These are phyloP conservation scores for Pteronura brasiliensis DNA, from an alignment of 2,113 vertebrate species.

Conservation along the genomic window DNA sequence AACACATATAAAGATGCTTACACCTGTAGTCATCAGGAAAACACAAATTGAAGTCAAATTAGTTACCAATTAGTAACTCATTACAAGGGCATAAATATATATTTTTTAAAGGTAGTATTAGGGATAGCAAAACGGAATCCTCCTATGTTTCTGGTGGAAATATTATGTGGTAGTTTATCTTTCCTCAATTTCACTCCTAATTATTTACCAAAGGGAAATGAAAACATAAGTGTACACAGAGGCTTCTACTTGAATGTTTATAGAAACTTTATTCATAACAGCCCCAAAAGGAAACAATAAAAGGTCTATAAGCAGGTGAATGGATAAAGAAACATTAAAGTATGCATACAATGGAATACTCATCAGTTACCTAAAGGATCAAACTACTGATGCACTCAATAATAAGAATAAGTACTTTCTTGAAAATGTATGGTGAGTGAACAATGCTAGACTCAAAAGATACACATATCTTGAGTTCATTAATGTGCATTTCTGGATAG, in stretches of 20 bases:
- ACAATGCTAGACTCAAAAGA: not conserved
- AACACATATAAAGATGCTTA: not conserved
- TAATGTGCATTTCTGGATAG: not conserved
- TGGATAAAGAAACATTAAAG: constrained; percentile 32
- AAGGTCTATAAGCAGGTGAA: not conserved
- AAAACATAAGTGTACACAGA: not conserved
- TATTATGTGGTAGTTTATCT: not conserved
- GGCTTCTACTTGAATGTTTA: not conserved
- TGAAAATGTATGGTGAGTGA: not conserved
- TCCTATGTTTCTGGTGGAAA: not conserved
- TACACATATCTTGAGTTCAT: not conserved
- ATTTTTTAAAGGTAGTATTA: not conserved
- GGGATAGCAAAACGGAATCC: not conserved
- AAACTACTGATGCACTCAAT: not conserved
- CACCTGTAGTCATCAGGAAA: not conserved
- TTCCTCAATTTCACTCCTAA: not conserved
- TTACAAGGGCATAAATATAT: not conserved
- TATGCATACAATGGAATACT: not conserved
- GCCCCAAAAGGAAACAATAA: not conserved
- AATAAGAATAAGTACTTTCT: not conserved
- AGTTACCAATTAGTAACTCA: not conserved
- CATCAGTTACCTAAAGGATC: not conserved
- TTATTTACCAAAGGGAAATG: not conserved
- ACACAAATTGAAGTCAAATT: not conserved
- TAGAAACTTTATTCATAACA: not conserved